phyloP scores from a whole-genome alignment of 2,113 vertebrate species.

The Spea multiplicata region DNA sequence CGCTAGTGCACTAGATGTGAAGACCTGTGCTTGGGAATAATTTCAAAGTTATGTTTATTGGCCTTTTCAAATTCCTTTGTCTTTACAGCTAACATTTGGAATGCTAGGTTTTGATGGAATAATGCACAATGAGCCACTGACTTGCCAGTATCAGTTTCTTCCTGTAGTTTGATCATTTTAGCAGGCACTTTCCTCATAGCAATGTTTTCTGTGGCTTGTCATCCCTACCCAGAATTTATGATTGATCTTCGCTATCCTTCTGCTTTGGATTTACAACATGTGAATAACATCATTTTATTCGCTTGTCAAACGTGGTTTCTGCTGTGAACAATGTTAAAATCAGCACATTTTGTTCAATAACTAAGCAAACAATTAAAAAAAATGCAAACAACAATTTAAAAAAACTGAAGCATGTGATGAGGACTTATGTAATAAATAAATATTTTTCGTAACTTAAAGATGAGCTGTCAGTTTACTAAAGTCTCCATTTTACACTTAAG shows the following conservation, averaged over 20 bases:
- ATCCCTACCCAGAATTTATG: slow-evolving; percentile 29
- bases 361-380: background rate
- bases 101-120: slow-evolving; percentile 39
- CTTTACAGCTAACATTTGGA: slow-evolving; percentile 20
- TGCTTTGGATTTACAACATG: slow-evolving; percentile 31
- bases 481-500: too few relatives aligned
- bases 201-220: slow-evolving; percentile 39
- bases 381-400: background rate
- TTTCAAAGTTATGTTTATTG: slow-evolving; percentile 31
- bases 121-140: slow-evolving; percentile 34
- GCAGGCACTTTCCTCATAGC: slow-evolving; percentile 42
- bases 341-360: slow-evolving; percentile 6
- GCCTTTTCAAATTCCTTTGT: slow-evolving; percentile 36
- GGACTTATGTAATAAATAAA: too few relatives aligned
- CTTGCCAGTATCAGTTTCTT: slow-evolving; percentile 39
- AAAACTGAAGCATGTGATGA: too few relatives aligned
- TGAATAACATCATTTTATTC: slow-evolving; percentile 42
- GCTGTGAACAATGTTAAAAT: slow-evolving; percentile 18
- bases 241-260: slow-evolving; percentile 40
- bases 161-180: slow-evolving; percentile 37
- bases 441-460: too few relatives aligned
- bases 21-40: background rate
- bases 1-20: slow-evolving; percentile 6
- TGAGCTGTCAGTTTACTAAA: too few relatives aligned
- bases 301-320: slow-evolving; percentile 34